Evolutionary conservation across 2,113 vertebrate genomes (phyloP).

Genomic region (Xiphias gladius): DNA sequence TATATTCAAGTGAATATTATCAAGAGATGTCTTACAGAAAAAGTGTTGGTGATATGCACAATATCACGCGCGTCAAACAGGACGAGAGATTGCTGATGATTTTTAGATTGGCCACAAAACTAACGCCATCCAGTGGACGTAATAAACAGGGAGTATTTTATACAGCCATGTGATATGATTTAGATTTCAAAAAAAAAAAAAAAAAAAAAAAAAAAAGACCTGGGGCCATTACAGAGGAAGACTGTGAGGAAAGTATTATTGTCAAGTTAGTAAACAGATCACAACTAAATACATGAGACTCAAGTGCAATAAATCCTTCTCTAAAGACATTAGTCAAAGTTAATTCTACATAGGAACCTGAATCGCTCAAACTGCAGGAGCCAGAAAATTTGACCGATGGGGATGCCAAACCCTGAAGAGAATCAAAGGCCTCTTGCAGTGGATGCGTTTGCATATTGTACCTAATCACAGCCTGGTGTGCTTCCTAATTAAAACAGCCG

Average conservation of each 20-base stretch:
- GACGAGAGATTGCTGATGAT: background rate
- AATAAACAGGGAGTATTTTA: background rate
- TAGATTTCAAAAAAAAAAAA: no score
- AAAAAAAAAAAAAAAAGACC: background rate
- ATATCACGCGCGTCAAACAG: background rate
- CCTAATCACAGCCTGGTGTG: background rate
- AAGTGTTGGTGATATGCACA: background rate
- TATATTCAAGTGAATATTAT: slow-evolving; percentile 1
- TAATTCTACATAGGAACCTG: background rate
- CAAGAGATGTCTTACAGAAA: background rate
- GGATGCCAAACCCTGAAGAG: no score
- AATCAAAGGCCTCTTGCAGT: background rate
- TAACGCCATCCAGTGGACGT: background rate
- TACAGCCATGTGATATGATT: background rate
- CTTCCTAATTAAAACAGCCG: slow-evolving; percentile 26
- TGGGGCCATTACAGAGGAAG: background rate
- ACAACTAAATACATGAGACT: background rate
- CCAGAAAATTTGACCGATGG: background rate
- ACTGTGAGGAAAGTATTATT: background rate
- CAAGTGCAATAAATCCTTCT: background rate
- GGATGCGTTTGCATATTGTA: background rate
- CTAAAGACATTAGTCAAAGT: background rate
- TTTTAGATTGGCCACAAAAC: background rate
- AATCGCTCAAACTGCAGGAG: background rate
- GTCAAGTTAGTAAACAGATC: background rate